phyloP scores from a whole-genome alignment of 2,113 vertebrate species.

The Dromiciops gliroides region DNA sequence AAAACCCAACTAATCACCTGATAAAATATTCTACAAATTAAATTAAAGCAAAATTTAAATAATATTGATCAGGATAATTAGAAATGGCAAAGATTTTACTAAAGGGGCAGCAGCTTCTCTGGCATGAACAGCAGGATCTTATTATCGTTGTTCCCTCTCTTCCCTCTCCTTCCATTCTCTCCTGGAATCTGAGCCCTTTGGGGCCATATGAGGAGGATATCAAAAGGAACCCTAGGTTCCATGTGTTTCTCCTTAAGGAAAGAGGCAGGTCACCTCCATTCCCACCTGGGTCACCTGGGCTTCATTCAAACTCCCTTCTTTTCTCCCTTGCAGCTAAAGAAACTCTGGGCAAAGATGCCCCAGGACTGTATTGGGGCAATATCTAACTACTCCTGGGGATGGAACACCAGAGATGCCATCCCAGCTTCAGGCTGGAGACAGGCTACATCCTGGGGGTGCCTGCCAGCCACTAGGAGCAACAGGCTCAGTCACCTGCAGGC shows the following conservation, averaged over 20 bases:
- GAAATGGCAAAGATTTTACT: not conserved
- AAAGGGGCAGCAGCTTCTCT: not conserved
- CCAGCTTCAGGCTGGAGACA: conserved; percentile 85
- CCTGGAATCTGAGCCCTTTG: not conserved
- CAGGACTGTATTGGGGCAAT: conserved; percentile 88
- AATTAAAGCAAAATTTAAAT: not conserved
- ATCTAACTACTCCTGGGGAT: conserved; percentile 88
- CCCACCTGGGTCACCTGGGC: not conserved
- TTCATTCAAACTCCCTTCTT: not conserved
- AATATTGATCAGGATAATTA: not conserved
- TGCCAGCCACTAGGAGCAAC: conserved; percentile 89
- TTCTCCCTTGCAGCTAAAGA: conserved; percentile 85
- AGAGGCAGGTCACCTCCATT: not conserved
- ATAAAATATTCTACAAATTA: not conserved
- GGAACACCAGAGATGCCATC: conserved; percentile 85
- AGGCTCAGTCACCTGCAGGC: conserved; percentile 74
- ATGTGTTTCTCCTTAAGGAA: not conserved
- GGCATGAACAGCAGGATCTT: not conserved
- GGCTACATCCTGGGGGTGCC: conserved; percentile 75
- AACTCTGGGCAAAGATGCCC: conserved; percentile 92
- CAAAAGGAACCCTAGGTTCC: too few species aligned
- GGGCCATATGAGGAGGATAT: not conserved
- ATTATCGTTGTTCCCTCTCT: not conserved
- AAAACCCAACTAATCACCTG: too few species aligned
- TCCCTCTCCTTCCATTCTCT: not conserved